Base-by-base conservation (phyloP, 2,888 invertebrate genomes). In the Amphipyra berbera region DNA sequence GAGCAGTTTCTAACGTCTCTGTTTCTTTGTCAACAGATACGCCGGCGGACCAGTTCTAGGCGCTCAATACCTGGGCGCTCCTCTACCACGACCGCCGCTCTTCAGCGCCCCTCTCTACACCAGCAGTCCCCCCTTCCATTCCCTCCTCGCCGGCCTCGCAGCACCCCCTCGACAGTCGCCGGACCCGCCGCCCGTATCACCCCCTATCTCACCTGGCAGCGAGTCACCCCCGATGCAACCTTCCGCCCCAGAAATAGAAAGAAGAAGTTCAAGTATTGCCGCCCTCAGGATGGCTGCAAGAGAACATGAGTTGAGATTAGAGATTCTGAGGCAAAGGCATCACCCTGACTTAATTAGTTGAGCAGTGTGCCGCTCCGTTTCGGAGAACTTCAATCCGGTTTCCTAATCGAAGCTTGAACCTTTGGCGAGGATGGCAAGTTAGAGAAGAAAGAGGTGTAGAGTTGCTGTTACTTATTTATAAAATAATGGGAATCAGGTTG, bases 181-280 rank as follows among this genome's bases (percentile, higher is more conserved):
- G 47, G 92, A 89, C 79, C 94, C 87, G 40, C 93, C 93, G 12
- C 92, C 95, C 0, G 92, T 95, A 2, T 96, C 96, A 5, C 96
- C 96, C 14, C 95, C 95, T 1, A 94, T 94, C 73, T 94, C 93
- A n/a, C 95, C 95, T 1, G 94, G 94, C 49, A 94, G 91, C 73
- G 93, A 93, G 67, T 95, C 96, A 0, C 95, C 96, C 10, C 94
- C 95, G 15, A 83, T 92, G 70, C 86, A 88, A 52, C 82, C 90
- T 1, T 81, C 87, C 0, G 95, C 95, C 0, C 97, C 96, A 30
- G 97, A 98, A 73, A 97, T 97, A 60, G 98, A 98, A 88, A 95
- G 98, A 73, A 95, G 98, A 79, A 97, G 97, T 79, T 98, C 97
- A 35, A 98, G 98, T 83, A 98, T 98, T 79, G 98, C 98, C 0